phyloP scores from a whole-genome alignment of 2,888 invertebrate species.

The Apamea sordens region DNA sequence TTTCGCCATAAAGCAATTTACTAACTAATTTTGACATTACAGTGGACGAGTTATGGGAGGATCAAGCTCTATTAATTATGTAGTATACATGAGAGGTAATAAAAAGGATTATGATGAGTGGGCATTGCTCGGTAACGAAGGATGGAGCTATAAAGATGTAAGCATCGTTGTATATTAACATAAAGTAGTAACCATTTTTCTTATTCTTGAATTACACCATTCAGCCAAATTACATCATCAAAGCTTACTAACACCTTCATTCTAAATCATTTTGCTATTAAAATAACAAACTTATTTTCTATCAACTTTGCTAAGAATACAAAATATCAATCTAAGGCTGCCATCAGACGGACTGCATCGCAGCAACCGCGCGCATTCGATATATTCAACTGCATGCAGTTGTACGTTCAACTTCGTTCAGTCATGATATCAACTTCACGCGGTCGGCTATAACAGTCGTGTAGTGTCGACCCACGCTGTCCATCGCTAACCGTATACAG shows the following conservation, averaged over 20 bases:
- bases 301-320: background rate
- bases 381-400: too few relatives aligned
- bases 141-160: constrained; percentile 91
- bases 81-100: constrained; percentile 92
- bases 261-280: background rate
- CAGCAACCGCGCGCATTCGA: too few relatives aligned
- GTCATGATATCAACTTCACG: too few relatives aligned
- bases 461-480: too few relatives aligned
- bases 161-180: background rate
- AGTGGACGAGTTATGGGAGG: constrained; percentile 93
- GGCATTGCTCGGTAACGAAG: constrained; percentile 91
- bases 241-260: background rate
- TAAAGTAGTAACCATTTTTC: background rate
- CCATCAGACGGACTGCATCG: too few relatives aligned
- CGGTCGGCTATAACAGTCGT: too few relatives aligned
- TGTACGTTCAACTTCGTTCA: too few relatives aligned
- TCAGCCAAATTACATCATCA: background rate
- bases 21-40: constrained; percentile 67
- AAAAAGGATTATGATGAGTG: constrained; percentile 92
- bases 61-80: constrained; percentile 92
- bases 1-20: background rate
- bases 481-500: too few relatives aligned
- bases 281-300: background rate
- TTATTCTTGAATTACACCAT: background rate
- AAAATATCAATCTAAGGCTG: background rate